phyloP scores from a whole-genome alignment of 2,797 vertebrate genomes.

The Enoplosus armatus region DNA sequence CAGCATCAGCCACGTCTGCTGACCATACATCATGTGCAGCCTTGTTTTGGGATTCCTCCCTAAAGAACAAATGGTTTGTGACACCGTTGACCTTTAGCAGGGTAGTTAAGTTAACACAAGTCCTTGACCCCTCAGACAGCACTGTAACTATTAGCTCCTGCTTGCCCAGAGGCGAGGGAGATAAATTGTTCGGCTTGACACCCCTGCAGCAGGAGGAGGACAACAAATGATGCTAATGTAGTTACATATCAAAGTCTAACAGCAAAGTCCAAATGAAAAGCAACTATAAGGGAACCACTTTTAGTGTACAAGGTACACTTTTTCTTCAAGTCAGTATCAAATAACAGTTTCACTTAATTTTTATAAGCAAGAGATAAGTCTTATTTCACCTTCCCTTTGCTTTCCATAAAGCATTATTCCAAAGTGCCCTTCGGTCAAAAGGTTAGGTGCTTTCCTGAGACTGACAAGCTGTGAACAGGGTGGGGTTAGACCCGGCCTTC shows the following conservation, averaged over 20 bases:
- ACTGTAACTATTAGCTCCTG: constrained; percentile 43
- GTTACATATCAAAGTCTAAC: not conserved
- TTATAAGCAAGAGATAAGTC: not conserved
- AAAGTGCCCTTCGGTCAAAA: constrained; percentile 30
- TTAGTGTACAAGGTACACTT: not conserved
- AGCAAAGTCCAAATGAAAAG: not conserved
- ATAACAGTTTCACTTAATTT: no score
- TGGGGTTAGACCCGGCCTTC: constrained; percentile 8
- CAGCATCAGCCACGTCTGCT: not conserved
- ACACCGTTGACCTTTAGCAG: constrained; percentile 56
- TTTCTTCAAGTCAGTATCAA: not conserved
- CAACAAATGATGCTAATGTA: not conserved
- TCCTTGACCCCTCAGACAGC: constrained; percentile 58
- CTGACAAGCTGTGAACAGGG: constrained; percentile 5
- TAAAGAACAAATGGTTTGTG: constrained; percentile 38
- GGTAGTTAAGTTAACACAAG: constrained; percentile 55
- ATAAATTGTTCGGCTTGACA: constrained; percentile 31
- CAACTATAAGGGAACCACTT: not conserved
- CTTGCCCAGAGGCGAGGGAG: constrained; percentile 20
- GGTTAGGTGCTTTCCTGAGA: constrained; percentile 36
- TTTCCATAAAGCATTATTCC: constrained; percentile 14
- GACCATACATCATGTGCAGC: constrained; percentile 27
- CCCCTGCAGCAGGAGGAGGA: constrained; percentile 16
- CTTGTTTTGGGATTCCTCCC: constrained; percentile 17
- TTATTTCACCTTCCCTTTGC: constrained; percentile 9